Conservation (phyloP, 2,888 invertebrate genomes). For the Himalopsyche anomala region DNA sequence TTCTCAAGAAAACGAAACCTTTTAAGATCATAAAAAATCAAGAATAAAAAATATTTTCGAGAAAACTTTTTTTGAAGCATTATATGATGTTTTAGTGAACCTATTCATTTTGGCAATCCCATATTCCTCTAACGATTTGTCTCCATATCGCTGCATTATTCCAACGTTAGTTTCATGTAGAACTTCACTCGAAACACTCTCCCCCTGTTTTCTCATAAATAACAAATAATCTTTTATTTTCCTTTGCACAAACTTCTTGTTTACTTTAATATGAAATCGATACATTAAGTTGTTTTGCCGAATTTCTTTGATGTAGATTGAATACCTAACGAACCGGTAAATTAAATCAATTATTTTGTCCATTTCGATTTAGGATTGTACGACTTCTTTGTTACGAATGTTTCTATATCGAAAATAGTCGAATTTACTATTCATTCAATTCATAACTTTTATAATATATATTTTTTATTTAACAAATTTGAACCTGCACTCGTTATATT, state of each 20-base stretch:
- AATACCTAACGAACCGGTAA: constrained; percentile 12
- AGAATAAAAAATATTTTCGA: no score
- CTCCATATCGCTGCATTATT: neutral
- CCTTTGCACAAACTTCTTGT: neutral
- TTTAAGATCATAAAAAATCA: no score
- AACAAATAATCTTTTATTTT: constrained; percentile 31
- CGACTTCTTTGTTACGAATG: constrained; percentile 14
- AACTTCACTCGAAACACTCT: neutral
- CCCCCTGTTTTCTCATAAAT: neutral
- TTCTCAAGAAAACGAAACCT: no score
- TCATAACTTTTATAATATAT: no score
- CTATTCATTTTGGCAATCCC: no score
- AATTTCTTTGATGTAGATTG: neutral
- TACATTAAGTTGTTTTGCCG: neutral
- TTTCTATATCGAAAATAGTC: no score
- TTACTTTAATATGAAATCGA: neutral
- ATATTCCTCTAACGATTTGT: no score
- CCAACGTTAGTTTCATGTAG: neutral
- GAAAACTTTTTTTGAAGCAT: no score
- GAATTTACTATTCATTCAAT: no score
- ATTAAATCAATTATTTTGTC: constrained; percentile 30
- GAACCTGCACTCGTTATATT: no score
- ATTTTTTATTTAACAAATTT: no score
- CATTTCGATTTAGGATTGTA: neutral
- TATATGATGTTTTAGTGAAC: no score